Evolutionary conservation across 2,797 vertebrate species (phyloP).

Genomic region (Eulemur albifrons): DNA sequence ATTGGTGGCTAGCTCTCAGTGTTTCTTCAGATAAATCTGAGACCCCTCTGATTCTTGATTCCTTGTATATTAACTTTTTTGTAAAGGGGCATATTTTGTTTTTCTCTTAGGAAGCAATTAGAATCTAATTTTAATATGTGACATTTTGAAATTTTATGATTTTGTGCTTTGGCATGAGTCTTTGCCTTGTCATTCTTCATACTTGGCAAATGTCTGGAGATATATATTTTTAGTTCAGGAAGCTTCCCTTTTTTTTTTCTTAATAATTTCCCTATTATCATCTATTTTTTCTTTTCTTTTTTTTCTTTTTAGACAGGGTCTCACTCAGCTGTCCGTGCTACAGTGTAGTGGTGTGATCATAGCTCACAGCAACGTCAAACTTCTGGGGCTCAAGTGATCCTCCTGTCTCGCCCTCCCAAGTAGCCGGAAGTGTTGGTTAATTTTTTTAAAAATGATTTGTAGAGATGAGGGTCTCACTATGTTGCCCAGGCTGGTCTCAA

Average conservation of each 20-base stretch:
- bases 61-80: neutral
- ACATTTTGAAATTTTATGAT: conserved; percentile 42
- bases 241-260: neutral
- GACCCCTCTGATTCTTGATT: neutral
- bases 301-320: neutral
- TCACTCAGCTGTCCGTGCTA: neutral
- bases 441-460: neutral
- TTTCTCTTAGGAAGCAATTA: neutral
- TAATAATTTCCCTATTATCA: neutral
- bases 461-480: neutral
- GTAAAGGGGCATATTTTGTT: neutral
- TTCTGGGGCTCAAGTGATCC: neutral
- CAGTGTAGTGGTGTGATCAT: neutral
- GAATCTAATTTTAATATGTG: conserved; percentile 19
- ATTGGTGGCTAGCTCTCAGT: neutral
- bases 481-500: neutral
- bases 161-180: neutral
- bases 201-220: neutral
- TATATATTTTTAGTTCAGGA: neutral
- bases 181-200: neutral
- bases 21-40: neutral
- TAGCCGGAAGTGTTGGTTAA: neutral
- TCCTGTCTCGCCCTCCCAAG: neutral
- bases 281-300: no score
- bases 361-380: neutral